Conservation (phyloP, 2,888 invertebrate genomes). For the Synanthedon tipuliformis region DNA sequence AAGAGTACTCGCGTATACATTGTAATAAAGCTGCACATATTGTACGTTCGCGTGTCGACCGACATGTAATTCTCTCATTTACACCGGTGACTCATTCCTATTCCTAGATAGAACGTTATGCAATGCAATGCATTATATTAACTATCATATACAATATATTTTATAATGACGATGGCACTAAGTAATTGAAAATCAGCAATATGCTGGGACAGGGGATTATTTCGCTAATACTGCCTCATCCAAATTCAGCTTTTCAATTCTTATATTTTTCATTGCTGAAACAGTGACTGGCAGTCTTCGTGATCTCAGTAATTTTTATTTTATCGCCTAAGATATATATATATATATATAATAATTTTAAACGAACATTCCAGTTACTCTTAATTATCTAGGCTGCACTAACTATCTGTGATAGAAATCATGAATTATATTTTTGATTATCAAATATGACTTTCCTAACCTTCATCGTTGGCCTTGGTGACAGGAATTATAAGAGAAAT, state of each 20-base stretch:
- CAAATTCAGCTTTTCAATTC: no score
- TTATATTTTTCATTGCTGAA: no score
- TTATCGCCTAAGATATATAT: no score
- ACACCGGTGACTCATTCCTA: conserved; percentile 22
- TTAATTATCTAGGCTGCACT: background rate
- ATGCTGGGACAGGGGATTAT: no score
- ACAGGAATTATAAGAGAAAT: conserved; percentile 24
- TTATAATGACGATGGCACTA: no score
- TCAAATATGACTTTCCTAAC: conserved; percentile 24
- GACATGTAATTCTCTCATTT: conserved; percentile 24
- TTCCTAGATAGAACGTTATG: conserved; percentile 6
- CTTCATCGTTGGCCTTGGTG: conserved; percentile 39
- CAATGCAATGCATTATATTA: conserved; percentile 1
- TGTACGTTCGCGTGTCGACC: conserved; percentile 20
- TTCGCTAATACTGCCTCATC: no score
- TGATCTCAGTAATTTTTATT: no score
- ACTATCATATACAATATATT: no score
- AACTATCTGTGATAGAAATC: background rate
- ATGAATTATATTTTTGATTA: conserved; percentile 7
- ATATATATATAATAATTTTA: no score
- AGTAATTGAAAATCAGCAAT: no score
- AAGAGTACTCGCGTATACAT: background rate
- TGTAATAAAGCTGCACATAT: background rate
- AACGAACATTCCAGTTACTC: no score
- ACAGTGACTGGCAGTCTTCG: no score